Conservation (phyloP, 2,797 vertebrate genomes). For the Poeciliopsis paucimaculata region DNA sequence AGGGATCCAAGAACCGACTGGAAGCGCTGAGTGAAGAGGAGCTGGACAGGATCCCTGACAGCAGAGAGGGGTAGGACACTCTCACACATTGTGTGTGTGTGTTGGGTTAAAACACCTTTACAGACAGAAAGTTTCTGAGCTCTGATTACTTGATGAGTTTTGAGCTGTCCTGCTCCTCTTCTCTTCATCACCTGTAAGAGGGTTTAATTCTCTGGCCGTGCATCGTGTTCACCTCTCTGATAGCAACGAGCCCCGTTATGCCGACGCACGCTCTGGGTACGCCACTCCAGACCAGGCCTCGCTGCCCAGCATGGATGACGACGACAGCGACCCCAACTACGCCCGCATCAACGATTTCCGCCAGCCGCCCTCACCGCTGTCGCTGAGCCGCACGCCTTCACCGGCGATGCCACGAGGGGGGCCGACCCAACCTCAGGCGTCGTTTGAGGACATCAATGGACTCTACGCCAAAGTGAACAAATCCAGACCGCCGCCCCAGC, state of each 20-base stretch:
- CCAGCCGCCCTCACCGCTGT: slow-evolving; percentile 70
- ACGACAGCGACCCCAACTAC: slow-evolving; percentile 93
- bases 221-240: neutral
- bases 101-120: neutral
- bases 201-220: neutral
- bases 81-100: neutral
- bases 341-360: slow-evolving; percentile 91
- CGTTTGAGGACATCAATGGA: slow-evolving; percentile 85
- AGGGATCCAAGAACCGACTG: slow-evolving; percentile 76
- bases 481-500: slow-evolving; percentile 73
- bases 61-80: slow-evolving; percentile 79
- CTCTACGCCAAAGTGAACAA: slow-evolving; percentile 97
- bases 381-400: slow-evolving; percentile 73
- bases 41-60: slow-evolving; percentile 83
- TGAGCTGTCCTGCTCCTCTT: neutral
- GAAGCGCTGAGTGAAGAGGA: slow-evolving; percentile 87
- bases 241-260: slow-evolving; percentile 84
- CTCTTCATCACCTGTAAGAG: neutral
- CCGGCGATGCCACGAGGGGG: slow-evolving; percentile 27
- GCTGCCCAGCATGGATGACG: slow-evolving; percentile 87
- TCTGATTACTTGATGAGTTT: neutral
- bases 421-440: slow-evolving; percentile 40
- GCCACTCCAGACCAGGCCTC: slow-evolving; percentile 66
- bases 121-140: neutral
- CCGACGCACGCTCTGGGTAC: slow-evolving; percentile 80